Base-by-base conservation (phyloP, 2,888 invertebrate genomes). In the Minunthozetes semirufus region DNA sequence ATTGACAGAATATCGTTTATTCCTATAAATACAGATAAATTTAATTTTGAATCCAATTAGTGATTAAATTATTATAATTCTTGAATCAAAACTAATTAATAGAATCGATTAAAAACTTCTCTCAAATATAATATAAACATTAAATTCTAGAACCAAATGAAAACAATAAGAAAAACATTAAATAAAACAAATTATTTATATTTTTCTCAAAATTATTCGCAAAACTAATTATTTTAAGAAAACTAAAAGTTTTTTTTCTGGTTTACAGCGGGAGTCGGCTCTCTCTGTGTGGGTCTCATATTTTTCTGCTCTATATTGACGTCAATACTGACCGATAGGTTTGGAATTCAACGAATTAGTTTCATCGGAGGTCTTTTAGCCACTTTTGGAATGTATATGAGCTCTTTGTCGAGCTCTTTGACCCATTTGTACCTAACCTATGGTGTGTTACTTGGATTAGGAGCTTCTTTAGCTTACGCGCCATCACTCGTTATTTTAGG, bases 401-500 rank as follows among this genome's bases (percentile, higher is more conserved):
- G 93, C 13, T 93, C 94, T 0, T 90, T 92, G 81, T 87, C 88
- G 78, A 86, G 86, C 25, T 81, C 88, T 83, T 88, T 94, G 13
- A 87, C 88, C 79, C 86, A 88, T 19, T 86, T 95, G 73, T 93
- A 89, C 83, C 85, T 94, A 76, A 94, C 94, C 0, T 94, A 93
- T 82, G 94, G 95, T 13, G 84, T 94, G 38, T 88, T 94, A 87
- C 91, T 92, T 79, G 95, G 95, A 0, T 82, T 91, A 42, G 95
- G 95, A 13, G 91, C 92, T 2, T 93, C 94, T 0, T 85, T 94
- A 68, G 90, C 92, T 0, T 95, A 96, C 83, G 94, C 93, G 0
- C 95, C 95, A 17, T 94, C 94, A 5, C 84, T 96, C 70, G 93
- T 93, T 59, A 93, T 96, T 78, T 85, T 96, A 22, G 94, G 94